Evolutionary conservation across 2,797 vertebrate genomes (phyloP).

Genomic region (Fistularia tabacaria): DNA sequence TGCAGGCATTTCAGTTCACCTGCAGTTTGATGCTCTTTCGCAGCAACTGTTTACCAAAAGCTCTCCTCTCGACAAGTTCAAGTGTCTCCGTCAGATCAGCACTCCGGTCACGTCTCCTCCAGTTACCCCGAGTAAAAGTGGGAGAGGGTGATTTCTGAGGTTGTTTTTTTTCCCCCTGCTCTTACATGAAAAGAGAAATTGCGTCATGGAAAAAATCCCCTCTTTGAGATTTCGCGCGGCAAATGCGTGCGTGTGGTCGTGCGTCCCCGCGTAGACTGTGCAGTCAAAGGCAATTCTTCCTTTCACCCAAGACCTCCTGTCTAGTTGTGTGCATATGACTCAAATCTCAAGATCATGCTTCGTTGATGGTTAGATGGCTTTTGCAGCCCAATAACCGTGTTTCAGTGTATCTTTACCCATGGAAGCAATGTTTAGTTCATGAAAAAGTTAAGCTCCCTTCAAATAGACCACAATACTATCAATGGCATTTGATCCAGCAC

Average conservation of each 20-base stretch:
- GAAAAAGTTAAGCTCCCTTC: too few relatives aligned
- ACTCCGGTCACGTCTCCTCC: slow-evolving; percentile 74
- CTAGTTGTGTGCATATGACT: too few relatives aligned
- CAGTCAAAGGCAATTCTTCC: slow-evolving; percentile 1
- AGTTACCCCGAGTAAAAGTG: slow-evolving; percentile 61
- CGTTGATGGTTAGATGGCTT: background rate
- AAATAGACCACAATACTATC: too few relatives aligned
- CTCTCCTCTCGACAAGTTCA: slow-evolving; percentile 48
- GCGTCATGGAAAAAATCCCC: slow-evolving; percentile 80
- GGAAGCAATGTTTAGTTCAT: too few relatives aligned
- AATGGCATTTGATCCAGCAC: too few relatives aligned
- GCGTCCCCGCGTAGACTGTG: slow-evolving; percentile 4
- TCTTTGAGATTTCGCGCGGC: slow-evolving; percentile 45
- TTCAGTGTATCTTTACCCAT: too few relatives aligned
- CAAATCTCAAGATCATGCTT: background rate
- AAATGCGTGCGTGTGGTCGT: slow-evolving; percentile 33
- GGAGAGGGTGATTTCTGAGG: slow-evolving; percentile 33
- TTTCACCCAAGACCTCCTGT: background rate
- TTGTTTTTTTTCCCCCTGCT: slow-evolving; percentile 14
- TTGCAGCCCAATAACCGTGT: too few relatives aligned
- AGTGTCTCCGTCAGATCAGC: slow-evolving; percentile 60
- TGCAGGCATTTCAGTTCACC: too few relatives aligned
- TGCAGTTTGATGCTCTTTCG: background rate
- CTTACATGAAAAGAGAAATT: slow-evolving; percentile 74
- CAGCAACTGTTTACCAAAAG: slow-evolving; percentile 37